Evolutionary conservation across 2,888 invertebrate species (phyloP), one percentile per base, ranked within the genome.

Genomic region (Holacanthella duospinosa): DNA sequence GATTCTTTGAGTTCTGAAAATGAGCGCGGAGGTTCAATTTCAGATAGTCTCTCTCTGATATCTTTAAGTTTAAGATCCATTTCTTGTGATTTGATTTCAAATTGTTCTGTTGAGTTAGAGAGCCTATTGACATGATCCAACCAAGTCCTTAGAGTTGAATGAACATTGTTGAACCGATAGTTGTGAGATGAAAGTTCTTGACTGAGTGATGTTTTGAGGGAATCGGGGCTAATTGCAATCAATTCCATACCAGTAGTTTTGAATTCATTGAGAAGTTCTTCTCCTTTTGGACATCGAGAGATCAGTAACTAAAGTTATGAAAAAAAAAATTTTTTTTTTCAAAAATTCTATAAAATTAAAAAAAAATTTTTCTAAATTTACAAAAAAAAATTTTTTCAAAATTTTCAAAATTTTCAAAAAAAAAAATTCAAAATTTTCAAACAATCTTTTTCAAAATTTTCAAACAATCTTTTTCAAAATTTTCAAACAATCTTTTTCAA

Each of bases 111-210:
- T 63, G 69, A 66, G 19, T 57, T 58, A 1, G 60, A 24, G 16
- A 72, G 58, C 25, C 71, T 64, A 59, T 67, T 68, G 1, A 70
- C 65, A 54, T 72, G 70, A 53, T 71, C 70, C 55, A 70, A 64
- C 71, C 72, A 72, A 12, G 71, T 71, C 61, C 55, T 61, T 19
- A 72, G 55, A 21, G 72, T 68, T n/a, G 72, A 69, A 60, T 68
- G 60, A n/a, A 71, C 53, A 60, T 72, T 72, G 12, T 63, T 61
- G 25, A 65, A 61, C 29, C 68, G 65, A 1, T 70, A 59, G 12
- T 65, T 65, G 44, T 61, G 63, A 1, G 67, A 66, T 12, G 68
- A 61, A 1, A 71, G 60, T 21, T 71, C 72, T 44, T 70, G 70
- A 27, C 60, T 26, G 12, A 72, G 53, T 9, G 69, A 69, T 1